phyloP scores from a whole-genome alignment of 37 sponge, comb jelly and placozoan species.

The Halichondria panicea region DNA sequence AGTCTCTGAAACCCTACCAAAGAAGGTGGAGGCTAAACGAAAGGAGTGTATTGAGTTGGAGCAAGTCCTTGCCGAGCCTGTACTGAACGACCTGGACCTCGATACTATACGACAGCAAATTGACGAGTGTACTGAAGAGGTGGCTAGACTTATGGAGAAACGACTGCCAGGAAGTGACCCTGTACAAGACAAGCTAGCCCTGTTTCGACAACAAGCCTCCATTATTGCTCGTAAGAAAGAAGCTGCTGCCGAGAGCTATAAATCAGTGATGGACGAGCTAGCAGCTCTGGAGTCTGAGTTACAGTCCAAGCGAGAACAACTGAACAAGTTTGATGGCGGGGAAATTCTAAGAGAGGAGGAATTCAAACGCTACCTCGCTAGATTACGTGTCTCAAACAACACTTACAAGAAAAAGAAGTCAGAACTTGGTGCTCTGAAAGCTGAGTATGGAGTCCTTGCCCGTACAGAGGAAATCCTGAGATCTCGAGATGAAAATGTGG shows the following conservation, averaged over 20 bases:
- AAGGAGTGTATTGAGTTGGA: constrained; percentile 77
- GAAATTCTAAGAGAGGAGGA: constrained; percentile 84
- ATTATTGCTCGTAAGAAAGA: constrained; percentile 83
- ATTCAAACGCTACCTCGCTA: constrained; percentile 74
- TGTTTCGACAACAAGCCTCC: constrained; percentile 95
- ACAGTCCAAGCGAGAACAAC: constrained; percentile 35
- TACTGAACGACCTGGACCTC: constrained; percentile 79
- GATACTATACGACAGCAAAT: constrained; percentile 63
- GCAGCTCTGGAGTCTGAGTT: constrained; percentile 47
- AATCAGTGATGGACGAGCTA: constrained; percentile 70
- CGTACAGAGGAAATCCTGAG: constrained; percentile 91
- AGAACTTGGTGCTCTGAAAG: constrained; percentile 74
- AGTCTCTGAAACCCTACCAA: constrained; percentile 75
- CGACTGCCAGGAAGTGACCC: constrained; percentile 78
- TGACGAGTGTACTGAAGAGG: constrained; percentile 64
- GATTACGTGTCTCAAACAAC: constrained; percentile 72
- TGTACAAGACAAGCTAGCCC: constrained; percentile 78
- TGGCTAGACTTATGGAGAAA: constrained; percentile 72
- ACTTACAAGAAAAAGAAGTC: constrained; percentile 88
- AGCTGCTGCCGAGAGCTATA: constrained; percentile 52
- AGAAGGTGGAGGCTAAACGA: constrained; percentile 59
- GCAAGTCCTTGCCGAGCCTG: constrained; percentile 77
- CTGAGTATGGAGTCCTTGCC: constrained; percentile 90
- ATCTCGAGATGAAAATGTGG: constrained; percentile 51
- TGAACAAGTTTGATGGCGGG: constrained; percentile 63